Base-by-base conservation (phyloP, 1,140 invertebrate genomes). In the Cylas formicarius region DNA sequence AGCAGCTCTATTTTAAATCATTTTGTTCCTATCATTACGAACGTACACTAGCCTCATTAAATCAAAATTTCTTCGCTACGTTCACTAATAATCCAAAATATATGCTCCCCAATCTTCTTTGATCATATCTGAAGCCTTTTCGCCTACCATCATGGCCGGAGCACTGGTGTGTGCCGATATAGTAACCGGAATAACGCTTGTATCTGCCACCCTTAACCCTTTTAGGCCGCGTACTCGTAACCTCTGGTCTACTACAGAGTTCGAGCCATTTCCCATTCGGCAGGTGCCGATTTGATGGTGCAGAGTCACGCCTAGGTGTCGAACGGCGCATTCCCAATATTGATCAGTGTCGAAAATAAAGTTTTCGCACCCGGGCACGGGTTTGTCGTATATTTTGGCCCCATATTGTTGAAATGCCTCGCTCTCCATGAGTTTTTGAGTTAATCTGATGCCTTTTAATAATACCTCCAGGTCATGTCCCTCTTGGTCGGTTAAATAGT, bases 91-190 rank as follows among this genome's bases (percentile, higher is more conserved):
- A 35, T n/a, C 13, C 13, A 18, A n/a, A 38, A n/a, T 16, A 24
- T 27, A 27, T 5, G 7, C 23, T 32, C 23, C 24, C 78, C 78
- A 80, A 34, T 69, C 63, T 37, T 70, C 62, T 54, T 80, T 82
- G 19, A 93, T 86, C 58, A 91, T 72, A 62, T 90, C 83, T 0
- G 86, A 78, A 0, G 74, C 84, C 60, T 88, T 89, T 64, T 95
- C 90, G 0, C 77, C 90, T 31, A 94, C 82, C 89, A 94, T 92
- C 28, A 77, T 75, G 2, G 82, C 76, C 0, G 78, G 76, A 0
- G 81, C 82, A 46, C 81, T 84, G 0, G 81, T 77, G 56, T 90
- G 85, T 1, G 78, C 83, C 3, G 71, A 72, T 8, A 81, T 70
- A n/a, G 84, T 71, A 2, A 64, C 66, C 0, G 86, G 86, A 67